These are phyloP conservation scores for Lasius platythorax DNA, from an alignment of 2,888 invertebrate species.

Conservation along the genomic window DNA sequence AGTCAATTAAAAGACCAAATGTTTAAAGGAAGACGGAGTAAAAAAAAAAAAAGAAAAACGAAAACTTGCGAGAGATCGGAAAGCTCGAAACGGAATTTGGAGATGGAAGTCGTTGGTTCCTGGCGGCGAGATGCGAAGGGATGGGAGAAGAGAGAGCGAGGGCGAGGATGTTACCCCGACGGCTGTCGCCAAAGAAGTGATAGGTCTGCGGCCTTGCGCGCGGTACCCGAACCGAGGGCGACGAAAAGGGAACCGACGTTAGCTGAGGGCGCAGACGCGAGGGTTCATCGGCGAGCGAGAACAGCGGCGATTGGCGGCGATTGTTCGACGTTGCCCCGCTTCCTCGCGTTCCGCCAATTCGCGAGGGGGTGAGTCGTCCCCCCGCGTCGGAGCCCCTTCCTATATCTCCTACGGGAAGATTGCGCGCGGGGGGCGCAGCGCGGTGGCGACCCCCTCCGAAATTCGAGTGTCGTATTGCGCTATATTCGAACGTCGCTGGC, in stretches of 20 bases:
- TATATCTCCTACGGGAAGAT: not conserved
- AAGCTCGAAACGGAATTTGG: not conserved
- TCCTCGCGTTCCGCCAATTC: conserved; percentile 51
- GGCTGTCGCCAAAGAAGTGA: conserved; percentile 85
- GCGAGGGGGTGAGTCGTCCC: conserved; percentile 38
- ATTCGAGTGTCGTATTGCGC: conserved; percentile 46
- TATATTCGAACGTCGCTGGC: conserved; percentile 29
- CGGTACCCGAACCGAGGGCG: conserved; percentile 79
- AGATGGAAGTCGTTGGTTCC: conserved; percentile 41
- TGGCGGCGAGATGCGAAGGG: conserved; percentile 48
- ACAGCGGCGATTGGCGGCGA: conserved; percentile 51
- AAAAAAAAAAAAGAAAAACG: not conserved
- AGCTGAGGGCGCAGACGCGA: conserved; percentile 49
- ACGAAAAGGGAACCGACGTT: conserved; percentile 43
- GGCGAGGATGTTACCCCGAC: conserved; percentile 83
- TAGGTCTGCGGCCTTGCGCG: conserved; percentile 82
- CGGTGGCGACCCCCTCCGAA: conserved; percentile 36
- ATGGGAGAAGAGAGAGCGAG: conserved; percentile 71
- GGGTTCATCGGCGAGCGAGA: conserved; percentile 32
- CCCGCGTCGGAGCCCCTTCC: conserved; percentile 12
- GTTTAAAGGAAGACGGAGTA: conserved; percentile 7
- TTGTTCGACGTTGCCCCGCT: conserved; percentile 37
- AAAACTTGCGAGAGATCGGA: not conserved
- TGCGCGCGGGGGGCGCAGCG: conserved; percentile 21
- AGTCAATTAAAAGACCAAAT: conserved; percentile 17